Conservation (phyloP, 2,888 invertebrate species). For the Suillia variegata region DNA sequence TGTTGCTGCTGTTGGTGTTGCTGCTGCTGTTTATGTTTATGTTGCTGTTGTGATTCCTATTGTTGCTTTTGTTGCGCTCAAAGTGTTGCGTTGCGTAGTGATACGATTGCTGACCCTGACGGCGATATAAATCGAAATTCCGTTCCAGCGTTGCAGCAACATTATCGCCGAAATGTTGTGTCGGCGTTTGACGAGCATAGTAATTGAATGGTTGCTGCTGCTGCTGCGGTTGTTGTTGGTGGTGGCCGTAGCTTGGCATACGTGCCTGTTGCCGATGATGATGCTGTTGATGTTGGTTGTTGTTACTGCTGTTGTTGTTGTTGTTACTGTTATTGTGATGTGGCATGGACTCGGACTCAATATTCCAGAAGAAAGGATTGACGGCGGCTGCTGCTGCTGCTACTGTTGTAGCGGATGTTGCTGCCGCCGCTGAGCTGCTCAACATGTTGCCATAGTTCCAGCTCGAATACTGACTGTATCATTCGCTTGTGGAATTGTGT, state of each 20-base stretch:
- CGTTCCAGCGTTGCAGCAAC: not conserved
- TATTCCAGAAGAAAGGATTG: conserved; percentile 50
- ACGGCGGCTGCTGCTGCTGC: conserved; percentile 25
- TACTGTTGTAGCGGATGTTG: conserved; percentile 11
- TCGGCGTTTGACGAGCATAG: conserved; percentile 37
- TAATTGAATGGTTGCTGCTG: conserved; percentile 38
- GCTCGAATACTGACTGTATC: conserved; percentile 59
- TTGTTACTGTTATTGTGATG: conserved; percentile 20
- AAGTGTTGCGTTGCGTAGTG: conserved; percentile 23
- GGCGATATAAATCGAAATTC: conserved; percentile 35
- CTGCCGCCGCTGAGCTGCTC: conserved; percentile 12
- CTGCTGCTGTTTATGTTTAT: conserved; percentile 13
- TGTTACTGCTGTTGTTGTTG: conserved; percentile 30
- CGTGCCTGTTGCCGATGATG: conserved; percentile 26
- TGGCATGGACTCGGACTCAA: conserved; percentile 40
- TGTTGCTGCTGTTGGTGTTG: conserved; percentile 34
- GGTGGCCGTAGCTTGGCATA: conserved; percentile 34
- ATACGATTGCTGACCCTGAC: conserved; percentile 16
- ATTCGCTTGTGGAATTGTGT: conserved; percentile 57
- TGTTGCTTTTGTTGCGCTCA: conserved; percentile 26
- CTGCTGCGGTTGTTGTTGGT: conserved; percentile 33
- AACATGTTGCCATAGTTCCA: conserved; percentile 58
- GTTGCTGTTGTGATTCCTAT: conserved; percentile 30
- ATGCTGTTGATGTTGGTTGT: conserved; percentile 19
- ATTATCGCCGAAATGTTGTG: not conserved